Base-by-base conservation (phyloP, 2,888 invertebrate species). In the Xanthorhoe designata region DNA sequence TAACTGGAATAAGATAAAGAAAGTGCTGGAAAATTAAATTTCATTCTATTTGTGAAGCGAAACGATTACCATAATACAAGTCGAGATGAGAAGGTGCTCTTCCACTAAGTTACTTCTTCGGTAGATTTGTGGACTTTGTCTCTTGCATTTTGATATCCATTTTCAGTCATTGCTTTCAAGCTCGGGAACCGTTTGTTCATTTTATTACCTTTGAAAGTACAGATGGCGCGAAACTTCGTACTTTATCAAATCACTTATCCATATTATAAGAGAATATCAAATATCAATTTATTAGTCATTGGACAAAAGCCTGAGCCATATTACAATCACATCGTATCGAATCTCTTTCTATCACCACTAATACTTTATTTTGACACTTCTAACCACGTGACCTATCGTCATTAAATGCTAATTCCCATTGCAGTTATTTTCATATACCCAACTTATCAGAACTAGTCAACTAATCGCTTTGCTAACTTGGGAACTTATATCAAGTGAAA, bases 31-130 rank as follows among this genome's bases (percentile, higher is more conserved):
- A 85, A 88, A 90, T 91, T 90, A 87, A 88, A 89, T 89, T 89
- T 87, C 83, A 87, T 88, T 88, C 85, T 85, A 83, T 87, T 86
- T 79, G 82, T 78, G 80, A 85, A 88, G 84, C 85, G 77, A 74
- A 72, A 76, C 82, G 80, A 89, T 91, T 90, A 88, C 79, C 90
- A 90, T 91, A 90, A 84, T 85, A 90, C 88, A 87, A 87, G 87
- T 75, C 81, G 79, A 83, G 82, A 90, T 90, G 86, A 86, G 83
- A 87, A 82, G 60, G 65, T 54, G 59, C 65, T 61, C 65, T 71
- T 67, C 49, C 61, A 45, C 54, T 55, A 56, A 70, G 73, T 69
- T 64, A 64, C 67, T 50, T 69, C 52, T 53, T 60, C 47, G 56
- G 64, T 64, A 56, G 61, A 58, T 61, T 64, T 47, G 59, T 56